Percentiles rank a stretch among this genome's conserved stretches.
phyloP scores from a whole-genome alignment of 2,888 invertebrate genomes.

The Phengaris arion region DNA sequence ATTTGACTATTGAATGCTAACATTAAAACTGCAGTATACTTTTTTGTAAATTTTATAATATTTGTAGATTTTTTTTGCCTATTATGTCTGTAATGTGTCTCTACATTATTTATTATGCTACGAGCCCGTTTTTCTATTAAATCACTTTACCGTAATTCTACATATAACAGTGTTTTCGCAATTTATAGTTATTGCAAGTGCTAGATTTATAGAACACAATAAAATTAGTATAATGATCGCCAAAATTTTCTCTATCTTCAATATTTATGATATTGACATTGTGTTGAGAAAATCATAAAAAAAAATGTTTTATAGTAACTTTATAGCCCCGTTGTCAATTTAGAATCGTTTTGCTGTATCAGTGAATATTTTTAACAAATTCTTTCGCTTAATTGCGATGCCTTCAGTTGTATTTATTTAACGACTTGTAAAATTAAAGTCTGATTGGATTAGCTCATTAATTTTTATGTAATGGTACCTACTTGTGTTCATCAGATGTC shows the following conservation, averaged over 20 bases:
- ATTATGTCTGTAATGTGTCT: background rate
- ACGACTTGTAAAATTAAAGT: constrained; percentile 1
- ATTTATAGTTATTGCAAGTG: constrained; percentile 16
- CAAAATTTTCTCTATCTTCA: background rate
- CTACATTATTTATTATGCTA: background rate
- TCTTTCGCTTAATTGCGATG: constrained; percentile 1
- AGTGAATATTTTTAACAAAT: background rate
- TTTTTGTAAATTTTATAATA: too few relatives aligned
- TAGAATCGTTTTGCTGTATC: background rate
- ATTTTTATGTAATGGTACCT: constrained; percentile 6
- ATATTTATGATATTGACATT: constrained; percentile 10
- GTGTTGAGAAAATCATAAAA: constrained; percentile 13
- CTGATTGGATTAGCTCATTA: background rate
- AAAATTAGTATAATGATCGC: constrained; percentile 16
- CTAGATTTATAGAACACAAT: constrained; percentile 1
- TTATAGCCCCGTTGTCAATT: background rate
- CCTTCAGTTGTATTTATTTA: background rate
- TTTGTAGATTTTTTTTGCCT: background rate
- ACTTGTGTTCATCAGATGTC: background rate
- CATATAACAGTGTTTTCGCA: constrained; percentile 9
- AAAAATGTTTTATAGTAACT: background rate
- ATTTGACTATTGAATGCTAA: too few relatives aligned
- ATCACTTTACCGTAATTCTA: background rate
- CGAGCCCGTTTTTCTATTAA: background rate
- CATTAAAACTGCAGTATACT: too few relatives aligned